Percentiles rank a stretch among this genome's conserved stretches.
These are phyloP conservation scores for Nettapus auritus DNA, from an alignment of 2,113 vertebrate genomes.

Conservation along the genomic window DNA sequence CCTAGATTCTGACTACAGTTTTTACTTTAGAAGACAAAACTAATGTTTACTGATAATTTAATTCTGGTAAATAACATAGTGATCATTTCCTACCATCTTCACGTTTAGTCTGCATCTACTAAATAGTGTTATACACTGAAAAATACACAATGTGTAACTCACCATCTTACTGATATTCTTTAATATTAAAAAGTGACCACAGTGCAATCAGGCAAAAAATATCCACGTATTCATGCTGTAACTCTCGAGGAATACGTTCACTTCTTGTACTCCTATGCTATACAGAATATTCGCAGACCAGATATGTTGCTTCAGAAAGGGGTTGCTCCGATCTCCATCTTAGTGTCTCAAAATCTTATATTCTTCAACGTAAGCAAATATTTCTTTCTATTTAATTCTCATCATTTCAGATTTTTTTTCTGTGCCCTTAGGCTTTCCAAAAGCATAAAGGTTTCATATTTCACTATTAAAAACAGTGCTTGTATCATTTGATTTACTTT, in stretches of 20 bases:
- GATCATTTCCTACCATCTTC: background rate
- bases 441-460: background rate
- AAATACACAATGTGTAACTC: background rate
- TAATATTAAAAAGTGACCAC: background rate
- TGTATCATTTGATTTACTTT: background rate
- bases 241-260: background rate
- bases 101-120: background rate
- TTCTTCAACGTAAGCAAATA: background rate
- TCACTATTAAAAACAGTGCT: background rate
- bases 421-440: background rate
- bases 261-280: background rate
- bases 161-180: background rate
- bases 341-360: background rate
- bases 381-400: background rate
- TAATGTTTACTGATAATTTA: background rate
- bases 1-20: background rate
- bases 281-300: background rate
- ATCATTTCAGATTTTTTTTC: background rate
- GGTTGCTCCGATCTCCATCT: background rate
- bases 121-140: background rate
- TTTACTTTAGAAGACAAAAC: background rate
- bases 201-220: background rate
- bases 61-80: background rate
- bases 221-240: background rate
- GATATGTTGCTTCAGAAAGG: background rate